phyloP scores from a whole-genome alignment of 2,888 invertebrate species.

The Trachelus troglodyta region DNA sequence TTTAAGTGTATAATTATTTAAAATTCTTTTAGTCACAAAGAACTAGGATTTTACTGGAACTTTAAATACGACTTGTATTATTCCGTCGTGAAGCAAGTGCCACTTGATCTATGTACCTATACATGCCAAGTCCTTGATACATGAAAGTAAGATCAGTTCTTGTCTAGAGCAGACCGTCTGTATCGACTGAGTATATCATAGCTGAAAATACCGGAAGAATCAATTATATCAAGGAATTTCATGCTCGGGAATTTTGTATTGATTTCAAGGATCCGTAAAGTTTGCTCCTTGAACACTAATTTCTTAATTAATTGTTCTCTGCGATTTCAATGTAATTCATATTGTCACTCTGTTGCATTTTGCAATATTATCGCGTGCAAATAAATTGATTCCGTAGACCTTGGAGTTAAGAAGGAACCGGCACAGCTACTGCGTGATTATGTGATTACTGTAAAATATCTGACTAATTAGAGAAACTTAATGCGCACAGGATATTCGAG shows the following conservation, averaged over 20 bases:
- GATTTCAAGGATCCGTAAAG: conserved; percentile 11
- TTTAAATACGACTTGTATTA: not conserved
- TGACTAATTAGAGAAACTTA: not conserved
- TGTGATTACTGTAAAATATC: not conserved
- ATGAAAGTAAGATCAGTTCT: conserved; percentile 58
- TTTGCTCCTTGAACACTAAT: not conserved
- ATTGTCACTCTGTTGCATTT: not conserved
- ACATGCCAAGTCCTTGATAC: conserved; percentile 50
- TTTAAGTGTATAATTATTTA: not conserved
- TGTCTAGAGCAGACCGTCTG: conserved; percentile 27
- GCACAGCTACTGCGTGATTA: not conserved
- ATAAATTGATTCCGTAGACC: not conserved
- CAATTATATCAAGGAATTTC: conserved; percentile 12
- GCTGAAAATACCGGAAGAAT: conserved; percentile 18
- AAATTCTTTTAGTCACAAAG: not conserved
- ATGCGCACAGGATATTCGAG: not conserved
- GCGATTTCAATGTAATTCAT: not conserved
- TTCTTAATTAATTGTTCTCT: not conserved
- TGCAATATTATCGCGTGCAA: not conserved
- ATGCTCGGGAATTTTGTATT: conserved; percentile 24
- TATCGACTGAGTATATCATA: conserved; percentile 7
- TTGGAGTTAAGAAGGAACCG: not conserved
- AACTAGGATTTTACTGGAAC: not conserved
- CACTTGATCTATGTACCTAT: conserved; percentile 45
- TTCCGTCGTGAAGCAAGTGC: conserved; percentile 41